Evolutionary conservation across 2,113 vertebrate genomes (phyloP).

Genomic region (Pelecanoides urinatrix): DNA sequence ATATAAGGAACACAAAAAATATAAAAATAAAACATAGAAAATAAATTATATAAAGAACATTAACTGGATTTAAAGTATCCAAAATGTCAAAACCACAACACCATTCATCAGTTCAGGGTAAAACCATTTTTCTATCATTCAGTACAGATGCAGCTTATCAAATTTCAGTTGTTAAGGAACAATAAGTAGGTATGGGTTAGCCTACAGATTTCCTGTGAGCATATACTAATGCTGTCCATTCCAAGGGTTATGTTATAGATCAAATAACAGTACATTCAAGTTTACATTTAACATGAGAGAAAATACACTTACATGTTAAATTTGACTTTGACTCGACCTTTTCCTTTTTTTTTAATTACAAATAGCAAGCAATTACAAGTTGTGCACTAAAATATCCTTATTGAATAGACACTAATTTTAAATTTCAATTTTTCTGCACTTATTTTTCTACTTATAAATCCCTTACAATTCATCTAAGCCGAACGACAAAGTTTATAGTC

Average conservation of each 20-base stretch:
- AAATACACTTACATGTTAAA: neutral
- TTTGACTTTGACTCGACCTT: neutral
- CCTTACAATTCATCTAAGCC: neutral
- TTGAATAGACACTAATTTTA: neutral
- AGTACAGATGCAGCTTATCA: neutral
- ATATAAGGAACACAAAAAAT: neutral
- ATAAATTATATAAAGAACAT: neutral
- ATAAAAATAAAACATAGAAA: neutral
- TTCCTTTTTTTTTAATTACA: neutral
- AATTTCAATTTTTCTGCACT: neutral
- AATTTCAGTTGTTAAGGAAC: neutral
- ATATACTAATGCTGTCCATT: neutral
- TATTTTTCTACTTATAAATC: neutral
- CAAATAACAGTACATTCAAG: neutral
- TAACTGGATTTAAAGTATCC: neutral
- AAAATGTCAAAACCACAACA: neutral
- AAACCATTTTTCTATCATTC: neutral
- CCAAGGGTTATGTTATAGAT: neutral
- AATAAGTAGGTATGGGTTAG: neutral
- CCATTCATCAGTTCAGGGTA: neutral
- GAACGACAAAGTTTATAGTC: neutral
- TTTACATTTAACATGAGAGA: neutral
- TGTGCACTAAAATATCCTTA: neutral
- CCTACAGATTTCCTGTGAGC: neutral
- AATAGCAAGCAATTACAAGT: neutral